Base-by-base conservation (phyloP, 2,888 invertebrate species). In the Polylopha cassiicola region DNA sequence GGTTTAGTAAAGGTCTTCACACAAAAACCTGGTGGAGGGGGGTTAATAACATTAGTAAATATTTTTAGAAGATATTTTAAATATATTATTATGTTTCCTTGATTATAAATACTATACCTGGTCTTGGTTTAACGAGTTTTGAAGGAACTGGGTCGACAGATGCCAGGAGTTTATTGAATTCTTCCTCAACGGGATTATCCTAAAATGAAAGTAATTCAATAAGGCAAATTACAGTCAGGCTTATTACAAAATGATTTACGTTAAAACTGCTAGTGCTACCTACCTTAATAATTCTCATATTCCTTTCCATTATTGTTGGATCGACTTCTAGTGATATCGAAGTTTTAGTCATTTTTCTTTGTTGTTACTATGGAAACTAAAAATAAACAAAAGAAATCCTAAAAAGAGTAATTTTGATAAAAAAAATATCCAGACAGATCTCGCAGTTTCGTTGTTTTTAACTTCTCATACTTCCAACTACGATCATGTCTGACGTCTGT, bases 1-100 rank as follows among this genome's bases (percentile, higher is more conserved):
- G 87, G 86, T 8, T 87, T 80, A 46, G 90, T 89, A 47, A 84
- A 89, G 3, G 91, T 89, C 80, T 95, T 95, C 0, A 95, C 88
- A 65, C 95, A 95, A 51, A 92, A 87, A 29, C 95, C 95, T 94
- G 65, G 6, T 71, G 71, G 18, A 37, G 28, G 37, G 47, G 26
- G 20, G n/a, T 20, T 9, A 21, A 7, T 9, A 50, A 43, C 8
- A 14, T 23, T 28, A 10, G 31, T 13, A 4, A 16, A n/a, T 20
- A 4, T 8, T 29, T 18, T 13, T 11, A 11, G 13, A 24, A 9
- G 2, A 4, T n/a, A n/a, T n/a, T n/a, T 14, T 27, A 16, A 16
- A 16, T 27, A 9, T 13, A 23, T 21, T 10, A 24, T 9, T 21
- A 37, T 27, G 15, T 17, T 15, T 3, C 11, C 4, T 27, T 10